Evolutionary conservation across 1,140 invertebrate genomes (phyloP).

Genomic region (Batillaria attramentaria): DNA sequence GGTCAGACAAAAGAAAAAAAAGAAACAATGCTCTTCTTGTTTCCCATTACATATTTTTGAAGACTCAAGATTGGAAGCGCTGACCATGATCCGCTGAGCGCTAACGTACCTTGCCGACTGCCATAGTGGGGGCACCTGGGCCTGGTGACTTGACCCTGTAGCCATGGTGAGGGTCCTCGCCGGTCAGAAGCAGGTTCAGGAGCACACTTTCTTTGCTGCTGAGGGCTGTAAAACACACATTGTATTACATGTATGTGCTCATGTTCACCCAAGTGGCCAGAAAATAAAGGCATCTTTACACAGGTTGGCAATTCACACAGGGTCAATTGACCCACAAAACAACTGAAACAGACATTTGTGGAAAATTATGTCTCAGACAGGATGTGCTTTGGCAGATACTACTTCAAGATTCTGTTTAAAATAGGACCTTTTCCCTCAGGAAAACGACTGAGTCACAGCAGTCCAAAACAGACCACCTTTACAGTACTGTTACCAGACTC

Average conservation of each 20-base stretch:
- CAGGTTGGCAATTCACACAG: neutral
- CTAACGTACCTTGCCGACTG: conserved; percentile 8
- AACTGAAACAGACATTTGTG: too few species aligned
- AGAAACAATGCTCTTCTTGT: neutral
- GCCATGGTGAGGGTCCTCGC: conserved; percentile 60
- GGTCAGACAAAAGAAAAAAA: neutral
- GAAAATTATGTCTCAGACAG: too few species aligned
- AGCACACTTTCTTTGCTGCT: conserved; percentile 56
- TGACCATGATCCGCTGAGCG: neutral
- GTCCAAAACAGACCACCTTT: too few species aligned
- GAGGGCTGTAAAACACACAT: conserved; percentile 6
- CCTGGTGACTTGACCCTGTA: conserved; percentile 48
- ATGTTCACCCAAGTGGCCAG: too few species aligned
- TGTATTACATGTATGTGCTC: neutral
- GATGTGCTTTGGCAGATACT: too few species aligned
- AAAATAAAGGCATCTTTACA: neutral
- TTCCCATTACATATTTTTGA: neutral
- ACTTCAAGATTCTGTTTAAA: too few species aligned
- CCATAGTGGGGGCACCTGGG: neutral
- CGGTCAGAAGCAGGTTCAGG: conserved; percentile 61
- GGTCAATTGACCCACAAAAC: neutral
- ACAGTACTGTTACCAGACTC: too few species aligned
- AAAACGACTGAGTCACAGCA: too few species aligned
- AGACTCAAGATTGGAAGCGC: neutral
- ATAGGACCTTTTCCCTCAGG: too few species aligned